Evolutionary conservation across 2,888 invertebrate species (phyloP).

Genomic region (Mesoligia furuncula): DNA sequence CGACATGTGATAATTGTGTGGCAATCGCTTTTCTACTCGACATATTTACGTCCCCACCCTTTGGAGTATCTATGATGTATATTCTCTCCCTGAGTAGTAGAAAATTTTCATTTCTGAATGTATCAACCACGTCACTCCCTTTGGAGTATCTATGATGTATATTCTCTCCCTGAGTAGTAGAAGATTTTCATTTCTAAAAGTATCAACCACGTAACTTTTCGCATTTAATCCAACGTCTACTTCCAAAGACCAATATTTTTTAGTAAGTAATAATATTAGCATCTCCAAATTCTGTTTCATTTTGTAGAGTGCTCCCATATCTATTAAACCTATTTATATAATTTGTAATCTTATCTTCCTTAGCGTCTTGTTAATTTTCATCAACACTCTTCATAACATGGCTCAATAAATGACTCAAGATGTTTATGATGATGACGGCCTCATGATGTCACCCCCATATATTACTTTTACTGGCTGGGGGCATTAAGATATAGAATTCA

Average conservation of each 20-base stretch:
- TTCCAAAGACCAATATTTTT: background rate
- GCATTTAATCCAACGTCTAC: background rate
- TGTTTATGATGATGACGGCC: slow-evolving; percentile 52
- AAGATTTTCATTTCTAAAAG: background rate
- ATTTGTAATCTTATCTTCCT: slow-evolving; percentile 39
- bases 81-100: background rate
- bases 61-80: slow-evolving; percentile 20
- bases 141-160: slow-evolving; percentile 19
- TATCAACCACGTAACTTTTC: background rate
- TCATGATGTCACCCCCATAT: slow-evolving; percentile 55
- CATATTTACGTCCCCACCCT: slow-evolving; percentile 59
- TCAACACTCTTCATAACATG: slow-evolving; percentile 37
- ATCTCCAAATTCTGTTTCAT: background rate
- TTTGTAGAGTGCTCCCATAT: slow-evolving; percentile 1
- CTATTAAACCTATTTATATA: slow-evolving; percentile 30
- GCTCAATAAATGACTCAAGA: slow-evolving; percentile 58
- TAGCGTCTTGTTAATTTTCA: slow-evolving; percentile 41
- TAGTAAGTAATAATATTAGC: background rate
- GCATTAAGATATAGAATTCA: slow-evolving; percentile 32
- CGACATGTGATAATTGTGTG: slow-evolving; percentile 70
- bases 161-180: background rate
- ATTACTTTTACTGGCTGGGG: slow-evolving; percentile 16
- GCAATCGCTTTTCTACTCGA: slow-evolving; percentile 65
- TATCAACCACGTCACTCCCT: slow-evolving; percentile 22
- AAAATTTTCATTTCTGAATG: background rate